A percentile compares a stretch with the other conserved stretches of the same genome.
phyloP scores from a whole-genome alignment of 1,140 invertebrate genomes.

The Drosophila chauvacae region DNA sequence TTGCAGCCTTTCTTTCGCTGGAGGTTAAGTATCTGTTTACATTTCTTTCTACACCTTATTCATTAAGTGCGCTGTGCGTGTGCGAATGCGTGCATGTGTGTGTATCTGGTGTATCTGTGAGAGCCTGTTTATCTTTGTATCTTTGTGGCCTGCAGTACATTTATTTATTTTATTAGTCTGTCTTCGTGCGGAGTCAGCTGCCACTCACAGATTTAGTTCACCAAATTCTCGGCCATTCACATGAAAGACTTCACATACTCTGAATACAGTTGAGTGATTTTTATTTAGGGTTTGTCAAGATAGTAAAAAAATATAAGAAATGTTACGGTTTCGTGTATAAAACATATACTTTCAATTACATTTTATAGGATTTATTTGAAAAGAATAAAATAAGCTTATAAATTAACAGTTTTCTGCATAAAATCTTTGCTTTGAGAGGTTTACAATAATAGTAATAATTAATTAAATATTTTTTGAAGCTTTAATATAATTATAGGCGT shows the following conservation, averaged over 20 bases:
- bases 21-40: slow-evolving; percentile 76
- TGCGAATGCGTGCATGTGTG: slow-evolving; percentile 1
- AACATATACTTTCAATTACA: not conserved
- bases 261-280: not conserved
- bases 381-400: not conserved
- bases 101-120: slow-evolving; percentile 17
- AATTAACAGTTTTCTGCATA: not conserved
- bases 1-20: slow-evolving; percentile 59
- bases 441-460: not conserved
- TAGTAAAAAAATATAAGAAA: too few species aligned
- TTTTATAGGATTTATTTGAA: not conserved
- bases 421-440: not conserved
- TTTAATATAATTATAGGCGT: too few species aligned
- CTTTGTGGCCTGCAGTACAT: slow-evolving; percentile 25
- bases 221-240: not conserved
- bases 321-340: too few species aligned
- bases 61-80: slow-evolving; percentile 59
- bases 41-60: slow-evolving; percentile 67
- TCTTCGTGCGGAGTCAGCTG: slow-evolving; percentile 32
- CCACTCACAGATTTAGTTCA: slow-evolving; percentile 35
- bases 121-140: slow-evolving; percentile 26
- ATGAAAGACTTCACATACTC: not conserved
- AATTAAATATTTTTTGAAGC: too few species aligned
- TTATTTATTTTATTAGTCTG: slow-evolving; percentile 21
- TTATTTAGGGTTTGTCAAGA: not conserved